A percentile compares a stretch with the other conserved stretches of the same genome.
phyloP scores from a whole-genome alignment of 2,888 invertebrate genomes.

The Adela reaumurella region DNA sequence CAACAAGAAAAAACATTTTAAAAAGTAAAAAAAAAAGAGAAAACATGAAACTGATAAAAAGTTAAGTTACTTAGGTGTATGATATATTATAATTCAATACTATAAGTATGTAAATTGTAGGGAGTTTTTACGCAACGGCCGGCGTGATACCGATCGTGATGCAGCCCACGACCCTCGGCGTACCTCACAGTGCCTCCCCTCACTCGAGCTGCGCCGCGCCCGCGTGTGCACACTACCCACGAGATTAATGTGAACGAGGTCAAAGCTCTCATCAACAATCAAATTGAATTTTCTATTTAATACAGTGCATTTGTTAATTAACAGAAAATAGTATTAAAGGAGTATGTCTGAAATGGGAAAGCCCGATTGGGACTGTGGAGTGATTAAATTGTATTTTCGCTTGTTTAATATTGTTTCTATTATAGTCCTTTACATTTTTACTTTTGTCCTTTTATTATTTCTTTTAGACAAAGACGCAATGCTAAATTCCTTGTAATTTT shows the following conservation, averaged over 20 bases:
- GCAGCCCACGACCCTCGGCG: too few species aligned
- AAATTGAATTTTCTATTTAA: background rate
- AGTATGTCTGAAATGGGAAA: background rate
- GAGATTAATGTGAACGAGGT: background rate
- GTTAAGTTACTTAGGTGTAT: conserved; percentile 54
- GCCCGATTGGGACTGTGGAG: background rate
- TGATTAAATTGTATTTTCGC: background rate
- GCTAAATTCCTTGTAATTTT: too few species aligned
- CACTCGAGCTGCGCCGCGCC: too few species aligned
- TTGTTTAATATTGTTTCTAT: background rate
- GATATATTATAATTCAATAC: conserved; percentile 27
- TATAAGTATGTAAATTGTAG: background rate
- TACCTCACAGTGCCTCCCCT: too few species aligned
- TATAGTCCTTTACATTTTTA: too few species aligned
- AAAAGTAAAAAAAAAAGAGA: conserved; percentile 54
- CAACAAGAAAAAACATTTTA: conserved; percentile 37
- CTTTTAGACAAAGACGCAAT: too few species aligned
- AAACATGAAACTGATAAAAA: conserved; percentile 53
- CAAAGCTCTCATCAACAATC: background rate
- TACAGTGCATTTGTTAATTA: background rate
- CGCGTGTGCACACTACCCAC: too few species aligned
- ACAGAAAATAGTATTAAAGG: background rate
- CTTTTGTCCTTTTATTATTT: too few species aligned
- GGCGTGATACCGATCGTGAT: too few species aligned
- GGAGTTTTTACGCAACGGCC: background rate